phyloP scores from a whole-genome alignment of 2,888 invertebrate genomes.

The Andrena dorsata region DNA sequence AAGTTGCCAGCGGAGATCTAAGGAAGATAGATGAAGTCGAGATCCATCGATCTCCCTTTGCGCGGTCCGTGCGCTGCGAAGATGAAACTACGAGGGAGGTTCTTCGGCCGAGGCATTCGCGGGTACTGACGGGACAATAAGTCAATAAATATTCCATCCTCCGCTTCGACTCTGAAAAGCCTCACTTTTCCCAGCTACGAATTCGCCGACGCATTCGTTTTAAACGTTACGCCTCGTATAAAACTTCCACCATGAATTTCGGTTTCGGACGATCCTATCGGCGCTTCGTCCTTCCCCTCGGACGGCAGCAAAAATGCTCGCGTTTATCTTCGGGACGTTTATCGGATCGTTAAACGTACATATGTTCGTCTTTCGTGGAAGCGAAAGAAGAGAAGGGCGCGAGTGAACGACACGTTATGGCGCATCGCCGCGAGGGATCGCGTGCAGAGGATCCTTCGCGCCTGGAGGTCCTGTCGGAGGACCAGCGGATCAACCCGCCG shows the following conservation, averaged over 20 bases:
- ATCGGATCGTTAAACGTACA: slow-evolving; percentile 64
- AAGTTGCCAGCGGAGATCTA: background rate
- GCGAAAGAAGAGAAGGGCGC: slow-evolving; percentile 57
- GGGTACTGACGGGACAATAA: no score
- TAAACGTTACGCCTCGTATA: no score
- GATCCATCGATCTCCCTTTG: slow-evolving; percentile 10
- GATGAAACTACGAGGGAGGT: background rate
- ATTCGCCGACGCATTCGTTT: no score
- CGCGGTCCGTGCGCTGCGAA: background rate
- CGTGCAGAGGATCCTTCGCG: slow-evolving; percentile 67
- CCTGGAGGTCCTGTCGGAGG: slow-evolving; percentile 73
- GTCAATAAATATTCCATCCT: no score
- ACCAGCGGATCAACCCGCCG: slow-evolving; percentile 64
- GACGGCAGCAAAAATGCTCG: slow-evolving; percentile 52
- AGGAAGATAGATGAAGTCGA: slow-evolving; percentile 12
- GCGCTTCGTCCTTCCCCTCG: background rate
- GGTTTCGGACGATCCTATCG: background rate
- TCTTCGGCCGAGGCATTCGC: background rate
- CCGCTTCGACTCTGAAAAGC: no score
- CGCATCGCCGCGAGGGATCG: slow-evolving; percentile 66
- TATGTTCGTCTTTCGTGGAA: slow-evolving; percentile 69
- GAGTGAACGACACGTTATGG: slow-evolving; percentile 61
- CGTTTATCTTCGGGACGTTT: slow-evolving; percentile 62
- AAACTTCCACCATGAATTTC: no score
- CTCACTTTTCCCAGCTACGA: no score